A percentile compares a stretch with the other conserved stretches of the same genome.
Conservation (phyloP, 2,113 vertebrate genomes). For the Mobula birostris region DNA sequence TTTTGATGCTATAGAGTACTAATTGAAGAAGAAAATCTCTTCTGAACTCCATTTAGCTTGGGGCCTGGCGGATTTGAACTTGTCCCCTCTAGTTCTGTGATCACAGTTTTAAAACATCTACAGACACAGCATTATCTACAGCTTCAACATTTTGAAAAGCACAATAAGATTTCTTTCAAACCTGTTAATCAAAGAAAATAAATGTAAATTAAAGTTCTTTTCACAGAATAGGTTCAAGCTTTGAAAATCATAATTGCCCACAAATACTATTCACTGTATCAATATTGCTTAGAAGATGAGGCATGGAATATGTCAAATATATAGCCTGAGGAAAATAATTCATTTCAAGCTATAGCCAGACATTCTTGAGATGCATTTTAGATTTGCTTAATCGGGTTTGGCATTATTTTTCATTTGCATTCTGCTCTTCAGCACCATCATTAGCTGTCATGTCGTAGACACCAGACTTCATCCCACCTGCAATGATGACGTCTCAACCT, state of each 20-base stretch:
- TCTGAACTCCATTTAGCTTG: slow-evolving; percentile 17
- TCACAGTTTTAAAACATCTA: slow-evolving; percentile 1
- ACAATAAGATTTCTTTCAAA: neutral
- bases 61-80: neutral
- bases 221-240: neutral
- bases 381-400: neutral
- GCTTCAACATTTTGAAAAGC: neutral
- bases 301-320: neutral
- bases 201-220: neutral
- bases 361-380: neutral
- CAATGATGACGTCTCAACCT: neutral
- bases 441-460: neutral
- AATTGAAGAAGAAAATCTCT: neutral
- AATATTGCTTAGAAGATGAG: neutral
- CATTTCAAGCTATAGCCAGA: neutral
- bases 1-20: neutral
- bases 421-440: neutral
- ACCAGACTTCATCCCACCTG: neutral
- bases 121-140: neutral
- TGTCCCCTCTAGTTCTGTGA: neutral
- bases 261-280: neutral
- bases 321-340: neutral
- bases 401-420: neutral
- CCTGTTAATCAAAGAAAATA: neutral
- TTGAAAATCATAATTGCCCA: neutral